Evolutionary conservation across 53 echinoderm and acorn worm genomes (phyloP), one percentile per base, ranked within the genome.

Genomic region (Henricia sp.): DNA sequence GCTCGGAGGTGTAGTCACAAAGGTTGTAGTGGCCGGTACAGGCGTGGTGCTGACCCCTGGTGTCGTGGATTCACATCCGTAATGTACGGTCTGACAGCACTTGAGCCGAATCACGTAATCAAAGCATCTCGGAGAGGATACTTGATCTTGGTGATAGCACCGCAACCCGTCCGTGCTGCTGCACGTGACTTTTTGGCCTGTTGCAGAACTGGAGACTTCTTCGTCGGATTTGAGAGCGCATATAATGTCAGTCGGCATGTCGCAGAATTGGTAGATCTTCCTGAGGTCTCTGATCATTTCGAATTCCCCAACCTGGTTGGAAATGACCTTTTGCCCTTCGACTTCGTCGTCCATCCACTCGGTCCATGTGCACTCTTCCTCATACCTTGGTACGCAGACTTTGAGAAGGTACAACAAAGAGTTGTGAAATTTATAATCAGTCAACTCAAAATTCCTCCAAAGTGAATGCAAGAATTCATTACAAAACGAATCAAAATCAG

Each of bases 341-440:
- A 84, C 4, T 43, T 84, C 85, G 32, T 84, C 85, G 43, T 84
- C 85, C 72, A 84, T 4, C 85, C 85, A 84, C 0, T 30, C 85
- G 8, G 85, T 84, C 85, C 85, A 84, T 4, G 41, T 41, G 21
- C 85, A 84, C 19, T 24, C 67, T 27, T 58, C 53, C 10, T 41
- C 48, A 11, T 43, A 72, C 8, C 34, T 80, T 2, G 80, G 80
- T 32, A 80, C 48, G 23, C 80, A 80, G 20, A n/a, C 80, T 80
- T 11, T 0, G 0, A 39, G 25, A 0, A 46, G 42, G 27, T 29
- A 56, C 28, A 26, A 20, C 5, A 56, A 56, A 14, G 4, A 56
- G 5, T 8, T 10, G 4, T 3, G 17, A 46, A 46, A 14, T 46
- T 46, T 46, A 46, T 46, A 10, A 10, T 46, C 48, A 46, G 48